Evolutionary conservation across 2,113 vertebrate species (phyloP), one percentile per base, ranked within the genome.

Genomic region (Lampris megalopsis): DNA sequence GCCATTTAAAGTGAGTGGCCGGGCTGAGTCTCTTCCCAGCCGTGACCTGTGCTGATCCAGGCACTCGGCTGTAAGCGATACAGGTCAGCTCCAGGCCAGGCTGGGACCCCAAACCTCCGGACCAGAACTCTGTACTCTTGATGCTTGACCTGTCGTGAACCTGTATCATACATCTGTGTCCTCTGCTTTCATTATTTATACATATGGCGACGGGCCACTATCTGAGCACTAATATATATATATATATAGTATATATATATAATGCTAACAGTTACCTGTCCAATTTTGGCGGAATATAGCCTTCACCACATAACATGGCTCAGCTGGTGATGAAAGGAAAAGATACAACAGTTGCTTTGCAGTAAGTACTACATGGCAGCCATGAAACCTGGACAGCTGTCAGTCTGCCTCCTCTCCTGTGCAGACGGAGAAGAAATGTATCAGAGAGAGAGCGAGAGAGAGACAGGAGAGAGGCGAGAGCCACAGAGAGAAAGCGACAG

Each of bases 1-100:
- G 73, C 66, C 74, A 77, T 86, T 90, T 83, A 71, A 69, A 83
- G 35, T 71, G 76, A 86, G 78, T 64, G 80, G 69, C 54, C 71
- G 78, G 68, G 37, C 81, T 52, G 71, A 75, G 69, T 72, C 78
- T 86, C 73, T 58, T 71, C 82, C 85, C 71, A 81, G 73, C 74
- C n/a, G 80, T 71, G 80, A 81, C 86, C 77, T 64, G 59, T 5
- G 67, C 84, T 86, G 83, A 86, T 81, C 81, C 84, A 87, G 72
- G 77, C 80, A 74, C 72, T 78, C 84, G 80, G 80, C 79, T 80
- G 84, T 73, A 90, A 89, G 76, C 42, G 72, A 72, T 49, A 73
- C 79, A 76, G 81, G 69, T 83, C 79, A 76, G 61, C 85, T 2
- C 71, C 43, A 11, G 24, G 40, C 13, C 68, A 68, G 62, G 63